Percentiles rank a stretch among this genome's conserved stretches.
Evolutionary conservation across 2,113 vertebrate genomes (phyloP).

Genomic region (Ochotona curzoniae): DNA sequence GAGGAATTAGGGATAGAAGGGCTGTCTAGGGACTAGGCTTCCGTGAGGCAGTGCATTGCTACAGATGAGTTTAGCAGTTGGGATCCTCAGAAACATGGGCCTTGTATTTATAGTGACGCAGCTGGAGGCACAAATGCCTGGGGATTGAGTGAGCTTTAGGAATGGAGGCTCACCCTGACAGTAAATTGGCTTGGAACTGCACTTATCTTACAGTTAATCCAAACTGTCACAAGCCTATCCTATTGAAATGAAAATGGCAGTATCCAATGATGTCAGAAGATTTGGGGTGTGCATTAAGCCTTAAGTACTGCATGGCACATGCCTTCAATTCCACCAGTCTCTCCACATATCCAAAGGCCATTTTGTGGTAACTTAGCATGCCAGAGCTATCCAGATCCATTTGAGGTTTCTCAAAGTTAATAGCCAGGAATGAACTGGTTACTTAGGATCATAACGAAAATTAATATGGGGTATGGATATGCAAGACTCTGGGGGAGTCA

Average conservation of each 20-base stretch:
- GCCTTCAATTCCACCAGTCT: neutral
- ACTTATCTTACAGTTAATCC: constrained; percentile 69
- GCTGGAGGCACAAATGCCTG: constrained; percentile 55
- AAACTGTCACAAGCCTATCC: constrained; percentile 48
- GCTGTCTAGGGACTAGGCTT: constrained; percentile 49
- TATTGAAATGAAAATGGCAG: constrained; percentile 63
- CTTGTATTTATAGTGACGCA: constrained; percentile 75
- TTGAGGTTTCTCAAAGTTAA: constrained; percentile 51
- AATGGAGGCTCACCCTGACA: constrained; percentile 56
- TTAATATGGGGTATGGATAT: constrained; percentile 80
- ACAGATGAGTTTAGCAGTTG: constrained; percentile 83
- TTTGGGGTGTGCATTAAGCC: neutral
- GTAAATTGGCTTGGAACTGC: constrained; percentile 61
- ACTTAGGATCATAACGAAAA: constrained; percentile 75
- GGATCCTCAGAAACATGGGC: neutral
- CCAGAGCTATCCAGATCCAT: constrained; percentile 59
- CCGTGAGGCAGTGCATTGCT: rapidly evolving
- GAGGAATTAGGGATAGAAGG: constrained; percentile 67
- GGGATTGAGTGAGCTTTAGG: constrained; percentile 68
- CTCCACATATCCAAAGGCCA: constrained; percentile 28
- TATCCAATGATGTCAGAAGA: constrained; percentile 30
- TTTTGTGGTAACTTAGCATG: constrained; percentile 60
- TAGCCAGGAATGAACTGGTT: constrained; percentile 76
- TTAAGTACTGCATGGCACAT: neutral
- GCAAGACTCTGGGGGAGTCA: constrained; percentile 81